Base-by-base conservation (phyloP, 2,888 invertebrate species). In the Kryphioiulus occultus region DNA sequence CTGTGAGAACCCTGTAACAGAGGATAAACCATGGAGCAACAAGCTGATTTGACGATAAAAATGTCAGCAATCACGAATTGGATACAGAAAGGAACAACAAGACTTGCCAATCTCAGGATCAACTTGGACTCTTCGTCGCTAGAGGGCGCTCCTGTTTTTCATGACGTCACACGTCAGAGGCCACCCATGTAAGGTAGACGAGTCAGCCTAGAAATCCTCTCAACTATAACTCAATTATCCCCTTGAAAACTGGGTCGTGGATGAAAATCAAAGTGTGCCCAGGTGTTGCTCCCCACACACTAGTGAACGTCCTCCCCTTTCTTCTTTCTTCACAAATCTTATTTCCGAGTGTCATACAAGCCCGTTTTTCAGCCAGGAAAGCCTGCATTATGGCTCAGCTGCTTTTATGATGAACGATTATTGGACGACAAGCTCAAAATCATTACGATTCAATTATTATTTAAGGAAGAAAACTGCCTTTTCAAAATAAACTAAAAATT, bases 251-350 rank as follows among this genome's bases (percentile, higher is more conserved):
- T 53, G n/a, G 53, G 19, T 53, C 53, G 53, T 53, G n/a, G 53
- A 53, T 53, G 53, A 53, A 53, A 53, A 53, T 53, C 53, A 53
- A 53, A 53, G 53, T n/a, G 53, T 53, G 53, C n/a, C 53, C 53
- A 53, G 53, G 53, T 53, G 53, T n/a, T 53, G 7, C n/a, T 53
- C 53, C 53, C 53, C 53, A 53, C 53, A 53, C n/a, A 17, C 53
- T 12, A 44, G 15, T 53, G n/a, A 5, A 7, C 12, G 10, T n/a
- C n/a, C n/a, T 53, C 19, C 53, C 44, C 44, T 44, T 53, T n/a
- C 53, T 53, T n/a, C 53, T 53, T 53, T n/a, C 19, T 53, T 53
- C 53, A 1, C 53, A 53, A 53, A n/a, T 53, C n/a, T 53, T 53
- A 53, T 53, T 53, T 53, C n/a, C 7, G n/a, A 53, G 3, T n/a